Evolutionary conservation across 2,797 vertebrate genomes (phyloP).

Genomic region (Hapalemur alaotrensis): DNA sequence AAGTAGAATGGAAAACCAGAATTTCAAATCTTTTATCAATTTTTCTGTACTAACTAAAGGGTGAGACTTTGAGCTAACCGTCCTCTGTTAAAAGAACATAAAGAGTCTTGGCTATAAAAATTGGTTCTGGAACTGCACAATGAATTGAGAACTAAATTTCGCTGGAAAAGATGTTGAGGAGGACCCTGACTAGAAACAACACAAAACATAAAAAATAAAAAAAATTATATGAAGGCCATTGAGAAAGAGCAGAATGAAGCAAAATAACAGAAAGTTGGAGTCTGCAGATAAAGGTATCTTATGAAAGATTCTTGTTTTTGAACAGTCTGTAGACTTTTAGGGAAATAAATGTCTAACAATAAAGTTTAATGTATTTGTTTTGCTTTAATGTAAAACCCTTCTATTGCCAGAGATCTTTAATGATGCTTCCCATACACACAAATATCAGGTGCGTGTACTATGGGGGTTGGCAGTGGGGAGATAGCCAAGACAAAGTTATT

Average conservation of each 20-base stretch:
- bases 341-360: neutral
- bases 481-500: neutral
- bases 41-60: neutral
- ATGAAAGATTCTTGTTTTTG: neutral
- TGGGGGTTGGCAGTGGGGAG: rapidly evolving
- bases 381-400: neutral
- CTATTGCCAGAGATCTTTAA: neutral
- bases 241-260: neutral
- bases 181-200: neutral
- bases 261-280: neutral
- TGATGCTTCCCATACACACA: neutral
- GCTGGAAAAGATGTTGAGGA: neutral
- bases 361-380: neutral
- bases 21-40: neutral
- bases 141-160: neutral
- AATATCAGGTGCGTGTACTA: neutral
- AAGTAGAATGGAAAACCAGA: neutral
- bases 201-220: neutral
- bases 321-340: neutral
- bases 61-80: neutral
- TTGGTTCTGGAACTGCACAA: neutral
- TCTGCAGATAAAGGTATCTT: neutral
- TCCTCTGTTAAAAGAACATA: neutral
- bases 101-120: neutral
- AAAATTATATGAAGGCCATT: neutral